Percentiles rank a stretch among this genome's conserved stretches.
Evolutionary conservation across 2,888 invertebrate genomes (phyloP).

Genomic region (Machimus rusticus): DNA sequence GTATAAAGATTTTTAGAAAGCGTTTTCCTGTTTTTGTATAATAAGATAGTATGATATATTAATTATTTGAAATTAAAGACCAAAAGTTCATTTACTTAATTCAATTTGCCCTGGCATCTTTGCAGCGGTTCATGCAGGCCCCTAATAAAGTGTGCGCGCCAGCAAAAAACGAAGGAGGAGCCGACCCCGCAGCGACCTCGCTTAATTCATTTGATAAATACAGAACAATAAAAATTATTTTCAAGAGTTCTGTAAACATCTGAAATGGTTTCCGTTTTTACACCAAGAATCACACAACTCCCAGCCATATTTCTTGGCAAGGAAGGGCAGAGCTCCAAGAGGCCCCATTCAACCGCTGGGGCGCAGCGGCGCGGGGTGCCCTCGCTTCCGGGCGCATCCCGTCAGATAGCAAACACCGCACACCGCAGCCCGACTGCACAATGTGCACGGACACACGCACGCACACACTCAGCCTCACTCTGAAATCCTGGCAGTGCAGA

Average conservation of each 20-base stretch:
- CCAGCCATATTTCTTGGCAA: slow-evolving; percentile 1
- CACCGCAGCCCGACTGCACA: not conserved
- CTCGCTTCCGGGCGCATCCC: not conserved
- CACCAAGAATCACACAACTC: slow-evolving; percentile 21
- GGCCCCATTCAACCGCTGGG: not conserved
- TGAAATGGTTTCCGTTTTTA: slow-evolving; percentile 36
- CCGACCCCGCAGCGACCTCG: not conserved
- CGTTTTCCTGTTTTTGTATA: no score
- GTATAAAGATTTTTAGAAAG: no score
- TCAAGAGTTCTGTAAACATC: slow-evolving; percentile 35
- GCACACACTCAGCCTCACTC: not conserved
- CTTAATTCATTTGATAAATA: not conserved
- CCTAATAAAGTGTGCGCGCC: not conserved
- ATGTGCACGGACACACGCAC: not conserved
- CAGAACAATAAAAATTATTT: not conserved
- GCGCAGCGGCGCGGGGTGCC: not conserved
- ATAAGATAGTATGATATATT: no score
- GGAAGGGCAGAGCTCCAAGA: slow-evolving; percentile 13
- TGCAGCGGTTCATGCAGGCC: not conserved
- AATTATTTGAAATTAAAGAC: not conserved
- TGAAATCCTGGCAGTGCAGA: slow-evolving; percentile 34
- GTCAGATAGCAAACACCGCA: slow-evolving; percentile 7
- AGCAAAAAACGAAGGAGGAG: not conserved
- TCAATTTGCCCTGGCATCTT: not conserved
- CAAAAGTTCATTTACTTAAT: not conserved